Conservation (phyloP, 2,888 invertebrate genomes). For the Argyra leucocephala region DNA sequence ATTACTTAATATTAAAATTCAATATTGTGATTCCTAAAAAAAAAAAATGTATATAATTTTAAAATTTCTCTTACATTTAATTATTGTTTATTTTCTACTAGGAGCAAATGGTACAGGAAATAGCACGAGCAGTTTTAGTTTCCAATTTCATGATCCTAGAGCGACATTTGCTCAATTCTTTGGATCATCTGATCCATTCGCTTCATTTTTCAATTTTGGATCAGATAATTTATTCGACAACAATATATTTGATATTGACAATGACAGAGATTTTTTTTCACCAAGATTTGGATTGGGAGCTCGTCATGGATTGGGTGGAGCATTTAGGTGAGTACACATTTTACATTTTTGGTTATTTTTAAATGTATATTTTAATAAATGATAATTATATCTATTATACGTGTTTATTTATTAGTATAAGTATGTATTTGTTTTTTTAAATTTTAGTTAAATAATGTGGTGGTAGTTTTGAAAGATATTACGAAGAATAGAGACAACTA, state of each 20-base stretch:
- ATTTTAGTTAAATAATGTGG: background rate
- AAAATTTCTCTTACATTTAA: too few relatives aligned
- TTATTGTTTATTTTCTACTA: constrained; percentile 7
- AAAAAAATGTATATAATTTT: too few relatives aligned
- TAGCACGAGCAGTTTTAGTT: background rate
- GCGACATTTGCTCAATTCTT: constrained; percentile 98
- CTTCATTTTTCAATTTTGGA: constrained; percentile 69
- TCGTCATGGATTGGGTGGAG: constrained; percentile 61
- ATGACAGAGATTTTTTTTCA: constrained; percentile 71
- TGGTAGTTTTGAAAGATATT: too few relatives aligned
- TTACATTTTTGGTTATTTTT: background rate
- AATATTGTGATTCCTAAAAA: too few relatives aligned
- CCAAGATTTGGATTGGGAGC: constrained; percentile 64
- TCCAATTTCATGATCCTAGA: constrained; percentile 84
- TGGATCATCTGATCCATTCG: constrained; percentile 89
- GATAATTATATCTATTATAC: too few relatives aligned
- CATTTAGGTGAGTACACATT: constrained; percentile 42
- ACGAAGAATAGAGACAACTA: too few relatives aligned
- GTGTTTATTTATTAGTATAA: too few relatives aligned
- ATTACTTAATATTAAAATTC: too few relatives aligned
- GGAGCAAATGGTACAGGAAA: background rate
- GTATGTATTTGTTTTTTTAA: constrained; percentile 1
- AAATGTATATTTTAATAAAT: constrained; percentile 1
- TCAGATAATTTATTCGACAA: constrained; percentile 53
- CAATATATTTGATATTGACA: constrained; percentile 61